phyloP scores from a whole-genome alignment of 2,113 vertebrate genomes.

The Romanogobio albipinnatus region DNA sequence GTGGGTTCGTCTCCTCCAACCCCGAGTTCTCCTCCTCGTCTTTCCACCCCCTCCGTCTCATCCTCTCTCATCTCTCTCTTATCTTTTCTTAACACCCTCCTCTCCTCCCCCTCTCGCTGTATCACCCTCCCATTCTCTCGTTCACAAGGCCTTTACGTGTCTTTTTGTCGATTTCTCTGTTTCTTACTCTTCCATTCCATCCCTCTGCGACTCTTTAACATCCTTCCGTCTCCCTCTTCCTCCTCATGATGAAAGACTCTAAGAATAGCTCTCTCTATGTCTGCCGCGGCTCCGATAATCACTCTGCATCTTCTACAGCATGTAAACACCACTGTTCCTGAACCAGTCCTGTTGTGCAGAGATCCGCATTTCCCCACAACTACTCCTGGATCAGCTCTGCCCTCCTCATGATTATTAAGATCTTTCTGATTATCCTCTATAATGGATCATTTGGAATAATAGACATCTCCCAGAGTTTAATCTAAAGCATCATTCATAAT shows the following conservation, averaged over 20 bases:
- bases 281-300: neutral
- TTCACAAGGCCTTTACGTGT: neutral
- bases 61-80: constrained; percentile 1
- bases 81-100: neutral
- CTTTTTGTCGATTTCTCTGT: neutral
- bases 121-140: neutral
- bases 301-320: constrained; percentile 16
- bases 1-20: neutral
- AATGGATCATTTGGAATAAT: constrained; percentile 21
- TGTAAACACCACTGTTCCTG: constrained; percentile 22
- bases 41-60: neutral
- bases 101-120: neutral
- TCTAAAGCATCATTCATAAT: neutral
- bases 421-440: constrained; percentile 25
- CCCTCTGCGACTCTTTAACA: neutral
- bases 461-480: neutral
- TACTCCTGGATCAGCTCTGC: neutral
- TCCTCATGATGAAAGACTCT: constrained; percentile 37
- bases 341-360: neutral
- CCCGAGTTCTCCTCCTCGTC: neutral
- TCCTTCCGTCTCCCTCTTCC: neutral
- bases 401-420: neutral
- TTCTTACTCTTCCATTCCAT: neutral
- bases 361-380: neutral
- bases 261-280: constrained; percentile 33